Evolutionary conservation across 2,888 invertebrate species (phyloP), one percentile per base, ranked within the genome.

Genomic region (Agonopterix alstromeriana): DNA sequence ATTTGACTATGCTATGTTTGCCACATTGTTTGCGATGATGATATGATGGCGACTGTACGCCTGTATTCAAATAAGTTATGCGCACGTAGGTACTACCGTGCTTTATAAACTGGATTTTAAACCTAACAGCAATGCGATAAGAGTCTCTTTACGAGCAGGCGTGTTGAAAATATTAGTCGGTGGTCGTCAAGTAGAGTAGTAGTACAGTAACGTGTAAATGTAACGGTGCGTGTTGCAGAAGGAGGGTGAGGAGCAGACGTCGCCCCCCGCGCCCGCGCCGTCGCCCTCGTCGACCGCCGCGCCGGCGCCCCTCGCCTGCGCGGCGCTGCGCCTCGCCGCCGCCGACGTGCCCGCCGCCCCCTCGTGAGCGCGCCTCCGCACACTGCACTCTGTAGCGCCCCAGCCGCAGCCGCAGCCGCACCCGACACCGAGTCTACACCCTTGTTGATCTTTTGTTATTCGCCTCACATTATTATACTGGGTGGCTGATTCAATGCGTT

Each of bases 201-300:
- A 3, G 2, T 3, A 27, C 27, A 27, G 27, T 27, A 27, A 7
- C 5, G 27, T 27, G 27, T 27, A 27, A 5, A 1, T 27, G 0
- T 27, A 27, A 27, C 38, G 9, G 2, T 10, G 10, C 1, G 38
- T 49, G 52, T 65, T 56, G 53, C 62, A 68, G 36, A 54, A 61
- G 1, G 63, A 62, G 36, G 57, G 61, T 43, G 76, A 71, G 12
- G 67, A 65, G 51, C 27, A 27, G 27, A 5, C 27, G 27, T 2
- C 27, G 5, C 53, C 58, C 5, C 11, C 47, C 41, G 35, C 43
- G 35, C 41, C 41, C 12, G 55, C 11, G 52, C 48, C 90, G 90
- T 69, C 90, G 53, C 90, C 90, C 14, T 86, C 90, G 36, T 85
- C 89, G 71, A 85, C 47, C 43, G 51, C 45, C 14, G 47, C 50